Evolutionary conservation across 2,797 vertebrate genomes (phyloP).

Genomic region (Tinamus major): DNA sequence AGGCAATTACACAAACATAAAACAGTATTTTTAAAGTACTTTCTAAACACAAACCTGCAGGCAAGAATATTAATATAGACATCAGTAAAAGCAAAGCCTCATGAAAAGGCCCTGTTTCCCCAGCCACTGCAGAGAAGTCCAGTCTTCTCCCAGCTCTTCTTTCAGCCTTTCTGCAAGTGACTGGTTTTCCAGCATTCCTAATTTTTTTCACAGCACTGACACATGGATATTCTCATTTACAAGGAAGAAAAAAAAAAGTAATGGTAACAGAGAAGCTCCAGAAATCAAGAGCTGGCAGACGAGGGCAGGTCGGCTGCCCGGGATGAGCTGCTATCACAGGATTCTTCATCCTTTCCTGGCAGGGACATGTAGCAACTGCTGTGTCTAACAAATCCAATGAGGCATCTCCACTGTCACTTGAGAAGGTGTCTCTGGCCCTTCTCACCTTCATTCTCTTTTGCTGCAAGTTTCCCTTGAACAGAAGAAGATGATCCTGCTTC

Average conservation of each 20-base stretch:
- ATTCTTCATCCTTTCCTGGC: neutral
- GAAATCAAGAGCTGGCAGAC: neutral
- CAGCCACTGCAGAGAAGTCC: neutral
- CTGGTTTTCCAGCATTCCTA: neutral
- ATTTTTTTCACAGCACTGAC: neutral
- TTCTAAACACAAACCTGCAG: constrained; percentile 45
- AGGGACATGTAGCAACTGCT: neutral
- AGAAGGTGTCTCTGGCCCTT: neutral
- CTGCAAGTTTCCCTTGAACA: neutral
- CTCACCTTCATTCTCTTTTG: neutral
- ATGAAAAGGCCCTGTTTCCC: neutral
- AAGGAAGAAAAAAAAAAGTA: neutral
- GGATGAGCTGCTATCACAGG: neutral
- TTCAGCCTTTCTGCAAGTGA: neutral
- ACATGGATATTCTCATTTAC: neutral
- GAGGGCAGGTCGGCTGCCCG: neutral
- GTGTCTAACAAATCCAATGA: neutral
- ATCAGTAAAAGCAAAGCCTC: neutral
- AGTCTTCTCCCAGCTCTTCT: no score
- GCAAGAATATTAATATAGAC: constrained; percentile 4
- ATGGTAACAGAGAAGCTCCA: neutral
- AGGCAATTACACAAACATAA: constrained; percentile 31
- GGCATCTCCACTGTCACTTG: neutral
- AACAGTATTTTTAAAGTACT: constrained; percentile 36
- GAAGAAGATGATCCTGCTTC: neutral